Evolutionary conservation across 2,797 vertebrate species (phyloP), one percentile per base, ranked within the genome.

Genomic region (Toxotes lorentzi): DNA sequence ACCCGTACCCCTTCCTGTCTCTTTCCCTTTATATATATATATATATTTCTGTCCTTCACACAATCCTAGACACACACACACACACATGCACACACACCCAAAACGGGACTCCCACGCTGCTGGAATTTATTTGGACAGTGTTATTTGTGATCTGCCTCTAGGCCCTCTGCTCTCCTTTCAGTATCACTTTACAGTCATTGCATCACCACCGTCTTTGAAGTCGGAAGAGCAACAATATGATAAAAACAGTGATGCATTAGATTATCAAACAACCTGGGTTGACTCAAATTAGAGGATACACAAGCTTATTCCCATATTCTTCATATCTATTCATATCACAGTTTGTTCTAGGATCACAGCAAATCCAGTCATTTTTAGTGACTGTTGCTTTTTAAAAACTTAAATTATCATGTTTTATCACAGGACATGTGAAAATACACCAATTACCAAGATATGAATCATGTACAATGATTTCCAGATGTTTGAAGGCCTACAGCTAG

Each of bases 101-200:
- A 72, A 30, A 34, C 4, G 19, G 50, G 70, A 83, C 86, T 92
- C 87, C 87, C 89, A 92, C 82, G 72, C 88, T 86, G 79, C 83
- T 83, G 74, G 71, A 78, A 87, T 94, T 92, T 94, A 93, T 94
- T 93, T 93, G 86, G 73, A 87, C 86, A 90, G 79, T 75, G 82
- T 91, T 93, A 86, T 91, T 92, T 92, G 88, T 78, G 79, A 83
- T 89, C 51, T 65, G 87, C 78, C 87, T 86, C 83, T n/a, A 61
- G 86, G 82, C 62, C 85, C 81, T 87, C 60, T 86, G 84, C 81
- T 83, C 79, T 78, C 61, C 75, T 87, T 85, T 78, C 79, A 80
- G 81, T 65, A 90, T 91, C 87, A 79, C 79, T 91, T 90, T 83
- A 80, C 82, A 84, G 66, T 65, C 65, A 77, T 86, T 87, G 72